Conservation (phyloP, 2,888 invertebrate genomes). For the Lutraria lutraria region DNA sequence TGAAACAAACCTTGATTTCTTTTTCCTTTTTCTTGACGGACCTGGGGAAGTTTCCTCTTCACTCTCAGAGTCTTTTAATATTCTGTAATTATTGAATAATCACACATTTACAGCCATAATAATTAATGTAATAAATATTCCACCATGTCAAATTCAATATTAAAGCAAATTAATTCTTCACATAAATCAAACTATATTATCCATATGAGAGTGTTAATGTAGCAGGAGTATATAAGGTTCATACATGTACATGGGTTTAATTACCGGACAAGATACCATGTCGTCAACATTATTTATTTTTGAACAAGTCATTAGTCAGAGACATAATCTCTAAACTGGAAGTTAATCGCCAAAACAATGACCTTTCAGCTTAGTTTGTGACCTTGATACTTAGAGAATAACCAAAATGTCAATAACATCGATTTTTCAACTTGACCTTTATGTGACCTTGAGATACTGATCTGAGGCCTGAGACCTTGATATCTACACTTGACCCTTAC, state of each 20-base stretch:
- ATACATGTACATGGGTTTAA: background rate
- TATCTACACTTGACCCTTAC: no score
- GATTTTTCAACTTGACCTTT: no score
- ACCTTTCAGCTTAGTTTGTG: no score
- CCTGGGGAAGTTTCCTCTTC: constrained; percentile 81
- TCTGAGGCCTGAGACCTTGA: no score
- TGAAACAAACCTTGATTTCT: constrained; percentile 77
- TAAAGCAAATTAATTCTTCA: background rate
- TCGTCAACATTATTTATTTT: no score
- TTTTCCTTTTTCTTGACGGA: constrained; percentile 81
- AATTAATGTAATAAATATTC: background rate
- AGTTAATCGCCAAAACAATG: no score
- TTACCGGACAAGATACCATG: background rate
- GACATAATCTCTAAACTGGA: no score
- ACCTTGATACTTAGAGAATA: no score
- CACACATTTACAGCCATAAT: background rate
- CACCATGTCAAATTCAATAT: background rate
- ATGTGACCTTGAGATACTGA: no score
- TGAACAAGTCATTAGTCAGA: no score
- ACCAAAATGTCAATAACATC: no score
- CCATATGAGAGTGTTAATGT: background rate
- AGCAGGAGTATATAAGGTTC: background rate
- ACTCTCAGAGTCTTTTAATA: constrained; percentile 81
- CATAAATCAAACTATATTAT: background rate
- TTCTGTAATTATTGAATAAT: constrained; percentile 69